Percentiles rank a stretch among this genome's conserved stretches.
These are phyloP conservation scores for Drosophila phalerata DNA, from an alignment of 2,888 invertebrate genomes.

Conservation along the genomic window DNA sequence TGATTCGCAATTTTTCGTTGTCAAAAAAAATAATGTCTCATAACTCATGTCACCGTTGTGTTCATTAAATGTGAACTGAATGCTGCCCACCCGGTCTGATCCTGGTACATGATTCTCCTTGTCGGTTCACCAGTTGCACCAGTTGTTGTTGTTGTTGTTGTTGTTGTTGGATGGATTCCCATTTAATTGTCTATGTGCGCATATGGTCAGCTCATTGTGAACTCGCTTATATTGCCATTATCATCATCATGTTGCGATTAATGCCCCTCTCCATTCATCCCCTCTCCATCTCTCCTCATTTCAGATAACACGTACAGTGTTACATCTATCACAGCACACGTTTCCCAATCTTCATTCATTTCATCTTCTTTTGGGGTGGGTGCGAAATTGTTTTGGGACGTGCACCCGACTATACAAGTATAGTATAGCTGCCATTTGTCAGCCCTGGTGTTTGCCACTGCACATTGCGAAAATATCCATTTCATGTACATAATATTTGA, in stretches of 20 bases:
- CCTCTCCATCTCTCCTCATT: slow-evolving; percentile 18
- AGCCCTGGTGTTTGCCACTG: slow-evolving; percentile 21
- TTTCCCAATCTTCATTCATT: slow-evolving; percentile 17
- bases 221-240: slow-evolving; percentile 75
- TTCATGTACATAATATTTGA: slow-evolving; percentile 18
- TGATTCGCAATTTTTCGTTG: slow-evolving; percentile 71
- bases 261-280: slow-evolving; percentile 34
- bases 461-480: neutral
- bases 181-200: slow-evolving; percentile 73
- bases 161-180: slow-evolving; percentile 14
- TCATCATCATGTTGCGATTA: slow-evolving; percentile 73
- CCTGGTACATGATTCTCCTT: slow-evolving; percentile 3
- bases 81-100: slow-evolving; percentile 30
- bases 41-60: slow-evolving; percentile 75
- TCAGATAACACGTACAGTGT: slow-evolving; percentile 50
- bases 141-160: slow-evolving; percentile 11
- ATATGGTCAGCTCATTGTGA: slow-evolving; percentile 74
- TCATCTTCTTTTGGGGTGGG: slow-evolving; percentile 37
- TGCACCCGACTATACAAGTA: slow-evolving; percentile 13
- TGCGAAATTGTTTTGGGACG: slow-evolving; percentile 60
- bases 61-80: slow-evolving; percentile 72
- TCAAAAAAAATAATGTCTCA: slow-evolving; percentile 61
- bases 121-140: slow-evolving; percentile 23
- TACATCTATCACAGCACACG: slow-evolving; percentile 65
- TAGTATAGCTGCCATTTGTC: slow-evolving; percentile 44